Percentiles rank a stretch among this genome's conserved stretches.
Evolutionary conservation across 2,888 invertebrate genomes (phyloP).

Genomic region (Molorchus minor): DNA sequence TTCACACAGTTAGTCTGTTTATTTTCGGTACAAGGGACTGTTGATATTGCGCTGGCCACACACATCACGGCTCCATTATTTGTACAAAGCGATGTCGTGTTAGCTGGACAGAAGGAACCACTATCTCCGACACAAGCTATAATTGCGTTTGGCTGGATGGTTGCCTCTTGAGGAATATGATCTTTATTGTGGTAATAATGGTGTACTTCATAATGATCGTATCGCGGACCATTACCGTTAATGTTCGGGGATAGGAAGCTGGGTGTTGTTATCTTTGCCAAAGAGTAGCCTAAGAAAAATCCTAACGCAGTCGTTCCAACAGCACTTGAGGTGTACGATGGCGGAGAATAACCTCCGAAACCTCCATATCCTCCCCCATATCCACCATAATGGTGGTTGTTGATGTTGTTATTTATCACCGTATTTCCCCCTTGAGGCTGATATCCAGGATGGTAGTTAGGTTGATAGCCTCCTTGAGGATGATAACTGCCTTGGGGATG

Average conservation of each 20-base stretch:
- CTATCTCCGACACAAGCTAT: constrained; percentile 56
- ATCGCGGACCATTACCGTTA: constrained; percentile 48
- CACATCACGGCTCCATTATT: constrained; percentile 59
- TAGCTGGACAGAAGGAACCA: constrained; percentile 55
- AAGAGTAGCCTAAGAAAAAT: constrained; percentile 53
- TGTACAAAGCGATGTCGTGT: constrained; percentile 58
- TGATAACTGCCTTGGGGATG: constrained; percentile 27
- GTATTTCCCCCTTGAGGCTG: constrained; percentile 36
- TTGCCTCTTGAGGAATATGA: constrained; percentile 49
- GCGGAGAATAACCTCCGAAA: constrained; percentile 16
- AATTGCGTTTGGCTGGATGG: constrained; percentile 55
- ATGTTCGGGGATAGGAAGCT: constrained; percentile 46
- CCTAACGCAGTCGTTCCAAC: constrained; percentile 53
- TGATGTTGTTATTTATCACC: constrained; percentile 50
- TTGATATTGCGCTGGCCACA: constrained; percentile 54
- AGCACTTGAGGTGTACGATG: constrained; percentile 43
- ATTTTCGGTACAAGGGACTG: constrained; percentile 53
- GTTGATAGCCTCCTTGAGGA: constrained; percentile 31
- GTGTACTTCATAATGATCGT: constrained; percentile 57
- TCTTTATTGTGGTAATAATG: constrained; percentile 58
- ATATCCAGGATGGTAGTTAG: constrained; percentile 29
- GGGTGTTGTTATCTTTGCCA: constrained; percentile 52
- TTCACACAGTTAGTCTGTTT: constrained; percentile 53
- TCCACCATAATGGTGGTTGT: constrained; percentile 45
- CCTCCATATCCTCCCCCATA: constrained; percentile 32